Evolutionary conservation across 2,113 vertebrate genomes (phyloP), one percentile per base, ranked within the genome.

Genomic region (Rhagologus leucostigma): DNA sequence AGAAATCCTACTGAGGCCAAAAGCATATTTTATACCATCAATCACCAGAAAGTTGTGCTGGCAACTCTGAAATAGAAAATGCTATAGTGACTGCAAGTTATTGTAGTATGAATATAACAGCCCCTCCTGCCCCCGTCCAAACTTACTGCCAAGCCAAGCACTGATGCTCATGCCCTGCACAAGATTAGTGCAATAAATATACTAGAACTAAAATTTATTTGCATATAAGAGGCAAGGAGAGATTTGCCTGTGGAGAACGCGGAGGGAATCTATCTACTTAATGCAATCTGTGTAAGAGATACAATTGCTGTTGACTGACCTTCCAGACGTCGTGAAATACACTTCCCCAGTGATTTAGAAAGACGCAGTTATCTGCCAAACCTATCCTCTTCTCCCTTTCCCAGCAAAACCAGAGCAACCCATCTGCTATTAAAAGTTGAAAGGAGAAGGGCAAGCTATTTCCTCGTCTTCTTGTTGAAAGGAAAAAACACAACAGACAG

Each of bases 361-460:
- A 96, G 96, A 96, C 97, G 95, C 81, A 76, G 96, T 97, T 97
- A 97, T 93, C 47, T 53, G 7, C 96, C 85, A 98, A 82, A 97
- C 89, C 94, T 92, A 86, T 87, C 76, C 95, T 95, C 95, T 89
- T 97, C 97, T 97, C 95, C 90, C 86, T 93, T 97, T 96, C 95
- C 97, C 96, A 97, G 97, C 95, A 98, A 98, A 97, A 95, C 90
- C 92, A 96, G 96, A 95, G 89, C 91, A 97, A 97, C 95, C 92
- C 96, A 97, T 98, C 97, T 97, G 97, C 97, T 98, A 98, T 98
- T 98, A 98, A 98, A 95, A 97, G 95, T 95, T 98, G 90, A 96
- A 97, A 97, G 94, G 68, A 97, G 84, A 89, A 95, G 60, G 84
- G 53, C 75, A 94, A 97, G 97, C 97, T 97, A 97, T 98, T 97